Evolutionary conservation across 2,113 vertebrate species (phyloP), one percentile per base, ranked within the genome.

Genomic region (Tupaia chinensis): DNA sequence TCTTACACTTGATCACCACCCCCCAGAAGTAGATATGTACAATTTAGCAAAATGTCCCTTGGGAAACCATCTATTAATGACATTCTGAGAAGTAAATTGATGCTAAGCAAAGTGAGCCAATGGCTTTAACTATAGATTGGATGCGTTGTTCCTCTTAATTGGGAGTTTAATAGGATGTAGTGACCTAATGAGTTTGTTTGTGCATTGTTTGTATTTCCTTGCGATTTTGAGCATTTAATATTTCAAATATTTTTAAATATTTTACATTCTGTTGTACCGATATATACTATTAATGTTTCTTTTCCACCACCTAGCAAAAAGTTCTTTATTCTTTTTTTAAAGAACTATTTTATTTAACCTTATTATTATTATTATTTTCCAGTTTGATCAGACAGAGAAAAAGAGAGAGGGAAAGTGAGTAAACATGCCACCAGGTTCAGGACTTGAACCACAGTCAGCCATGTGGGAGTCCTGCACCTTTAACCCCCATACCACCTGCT

Each of bases 201-300:
- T 83, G 56, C 82, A 25, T 61, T 5, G 1, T 91, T 83, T 34
- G 8, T 80, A 25, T 87, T 87, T 84, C 32, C 34, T 87, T 53
- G 10, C 84, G 34, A 76, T 29, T 91, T 88, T 81, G 44, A 85
- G 86, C 34, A 91, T 85, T 32, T 84, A 73, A 58, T 69, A 60
- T 80, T 72, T 77, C n/a, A n/a, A 32, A 78, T 78, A 20, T 73
- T 25, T 60, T 90, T 68, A 22, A 73, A 89, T 61, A 12, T 44
- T 44, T 44, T 44, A 44, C 44, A 53, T 61, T 12, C 2, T 1
- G 19, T 83, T 92, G 87, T 44, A 20, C 4, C 70, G 66, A 84
- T 44, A 29, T 70, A 13, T 9, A 0, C 53, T 29, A 0, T 73
- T 61, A 7, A 7, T 70, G 60, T 72, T 60, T 63, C 66, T 84